Evolutionary conservation across 2,888 invertebrate genomes (phyloP).

Genomic region (Epiblema foenella): DNA sequence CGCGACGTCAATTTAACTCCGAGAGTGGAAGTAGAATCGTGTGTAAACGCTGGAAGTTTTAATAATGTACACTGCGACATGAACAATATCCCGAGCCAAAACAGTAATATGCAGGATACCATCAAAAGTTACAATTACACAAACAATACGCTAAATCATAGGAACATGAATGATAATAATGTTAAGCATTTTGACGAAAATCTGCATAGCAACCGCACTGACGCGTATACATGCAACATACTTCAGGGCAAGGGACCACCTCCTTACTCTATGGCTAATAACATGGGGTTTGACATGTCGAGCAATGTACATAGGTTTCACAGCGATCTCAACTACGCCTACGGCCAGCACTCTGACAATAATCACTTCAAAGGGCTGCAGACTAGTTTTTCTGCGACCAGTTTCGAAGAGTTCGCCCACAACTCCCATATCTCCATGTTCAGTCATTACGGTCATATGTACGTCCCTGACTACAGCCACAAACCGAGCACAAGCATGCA

Average conservation of each 20-base stretch:
- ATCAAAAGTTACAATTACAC: conserved; percentile 62
- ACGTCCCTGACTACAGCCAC: conserved; percentile 75
- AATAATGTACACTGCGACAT: conserved; percentile 88
- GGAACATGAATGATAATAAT: conserved; percentile 65
- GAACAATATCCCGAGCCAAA: conserved; percentile 59
- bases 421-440: conserved; percentile 81
- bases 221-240: conserved; percentile 76
- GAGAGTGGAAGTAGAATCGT: conserved; percentile 86
- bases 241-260: conserved; percentile 76
- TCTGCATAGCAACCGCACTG: conserved; percentile 73
- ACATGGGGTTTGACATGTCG: conserved; percentile 70
- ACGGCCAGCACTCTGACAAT: conserved; percentile 67
- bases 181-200: conserved; percentile 73
- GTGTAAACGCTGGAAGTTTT: conserved; percentile 87
- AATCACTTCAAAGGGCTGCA: conserved; percentile 74
- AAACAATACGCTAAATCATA: conserved; percentile 79
- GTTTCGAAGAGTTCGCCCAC: conserved; percentile 84
- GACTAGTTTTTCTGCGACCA: conserved; percentile 76
- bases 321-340: conserved; percentile 78
- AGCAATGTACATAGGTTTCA: conserved; percentile 76
- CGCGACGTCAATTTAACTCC: conserved; percentile 83
- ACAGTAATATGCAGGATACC: conserved; percentile 56
- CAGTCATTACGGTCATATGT: conserved; percentile 80
- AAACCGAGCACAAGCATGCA: conserved; percentile 66
- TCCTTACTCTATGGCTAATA: conserved; percentile 63